These are phyloP conservation scores for Anhinga rufa DNA, from an alignment of 2,113 vertebrate species.

Conservation along the genomic window DNA sequence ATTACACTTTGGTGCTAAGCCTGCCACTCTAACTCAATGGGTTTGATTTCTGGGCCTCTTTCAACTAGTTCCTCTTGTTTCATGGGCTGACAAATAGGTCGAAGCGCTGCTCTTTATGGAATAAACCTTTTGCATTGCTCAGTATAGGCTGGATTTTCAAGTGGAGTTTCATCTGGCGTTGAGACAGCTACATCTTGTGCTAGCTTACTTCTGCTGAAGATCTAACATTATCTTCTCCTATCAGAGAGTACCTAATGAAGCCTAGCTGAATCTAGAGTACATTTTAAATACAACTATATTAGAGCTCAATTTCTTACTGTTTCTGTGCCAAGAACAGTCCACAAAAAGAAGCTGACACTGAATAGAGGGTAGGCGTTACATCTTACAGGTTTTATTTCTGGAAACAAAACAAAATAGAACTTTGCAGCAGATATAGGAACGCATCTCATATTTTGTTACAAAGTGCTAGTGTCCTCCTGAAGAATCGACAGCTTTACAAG, in stretches of 20 bases:
- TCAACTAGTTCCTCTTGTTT: background rate
- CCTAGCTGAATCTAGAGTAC: background rate
- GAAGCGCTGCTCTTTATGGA: background rate
- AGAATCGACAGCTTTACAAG: background rate
- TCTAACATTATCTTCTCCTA: background rate
- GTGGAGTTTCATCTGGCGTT: background rate
- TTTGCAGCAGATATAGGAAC: background rate
- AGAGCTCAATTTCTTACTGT: background rate
- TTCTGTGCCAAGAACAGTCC: background rate
- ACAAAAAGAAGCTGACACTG: constrained; percentile 31
- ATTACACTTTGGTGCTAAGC: background rate
- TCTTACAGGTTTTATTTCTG: constrained; percentile 39
- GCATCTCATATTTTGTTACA: background rate
- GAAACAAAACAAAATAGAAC: constrained; percentile 45
- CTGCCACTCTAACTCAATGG: background rate
- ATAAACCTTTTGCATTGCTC: background rate
- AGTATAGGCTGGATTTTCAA: background rate
- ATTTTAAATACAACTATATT: background rate
- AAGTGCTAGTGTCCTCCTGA: constrained; percentile 14
- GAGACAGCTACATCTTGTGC: background rate
- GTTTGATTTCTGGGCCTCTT: background rate
- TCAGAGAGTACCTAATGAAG: background rate
- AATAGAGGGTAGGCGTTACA: background rate
- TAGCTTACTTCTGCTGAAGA: background rate
- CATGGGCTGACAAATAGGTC: background rate